Conservation (phyloP, 1,140 invertebrate species). For the Holotrichia oblita region DNA sequence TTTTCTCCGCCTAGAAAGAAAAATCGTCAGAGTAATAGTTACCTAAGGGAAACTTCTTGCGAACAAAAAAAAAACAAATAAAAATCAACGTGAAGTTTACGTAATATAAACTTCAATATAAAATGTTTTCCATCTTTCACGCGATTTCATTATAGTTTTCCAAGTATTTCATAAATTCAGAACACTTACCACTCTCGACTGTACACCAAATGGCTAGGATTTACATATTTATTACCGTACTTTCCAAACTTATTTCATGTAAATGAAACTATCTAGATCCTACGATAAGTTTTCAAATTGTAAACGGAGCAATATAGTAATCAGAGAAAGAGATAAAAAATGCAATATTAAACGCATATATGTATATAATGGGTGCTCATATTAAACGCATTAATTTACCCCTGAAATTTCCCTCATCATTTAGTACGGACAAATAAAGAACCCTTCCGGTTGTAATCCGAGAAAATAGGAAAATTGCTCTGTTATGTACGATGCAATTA, state of each 20-base stretch:
- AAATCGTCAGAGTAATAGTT: no score
- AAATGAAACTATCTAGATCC: background rate
- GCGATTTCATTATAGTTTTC: conserved; percentile 16
- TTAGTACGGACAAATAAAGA: background rate
- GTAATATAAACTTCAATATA: no score
- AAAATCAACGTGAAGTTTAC: no score
- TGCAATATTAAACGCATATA: no score
- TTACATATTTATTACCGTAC: background rate
- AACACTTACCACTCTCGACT: background rate
- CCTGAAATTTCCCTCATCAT: background rate
- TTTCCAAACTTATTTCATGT: background rate
- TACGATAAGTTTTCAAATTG: background rate
- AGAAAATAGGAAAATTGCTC: background rate
- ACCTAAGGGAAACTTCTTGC: no score
- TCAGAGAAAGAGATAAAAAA: no score
- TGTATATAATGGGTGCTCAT: no score
- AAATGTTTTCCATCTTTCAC: background rate
- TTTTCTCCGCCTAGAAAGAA: no score
- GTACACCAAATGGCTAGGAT: background rate
- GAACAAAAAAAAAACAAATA: no score
- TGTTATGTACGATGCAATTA: background rate
- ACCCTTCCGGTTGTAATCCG: background rate
- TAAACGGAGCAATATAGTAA: background rate
- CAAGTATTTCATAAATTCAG: background rate
- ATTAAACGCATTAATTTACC: no score